Evolutionary conservation across 2,797 vertebrate genomes (phyloP).

Genomic region (Trichosurus vulpecula): DNA sequence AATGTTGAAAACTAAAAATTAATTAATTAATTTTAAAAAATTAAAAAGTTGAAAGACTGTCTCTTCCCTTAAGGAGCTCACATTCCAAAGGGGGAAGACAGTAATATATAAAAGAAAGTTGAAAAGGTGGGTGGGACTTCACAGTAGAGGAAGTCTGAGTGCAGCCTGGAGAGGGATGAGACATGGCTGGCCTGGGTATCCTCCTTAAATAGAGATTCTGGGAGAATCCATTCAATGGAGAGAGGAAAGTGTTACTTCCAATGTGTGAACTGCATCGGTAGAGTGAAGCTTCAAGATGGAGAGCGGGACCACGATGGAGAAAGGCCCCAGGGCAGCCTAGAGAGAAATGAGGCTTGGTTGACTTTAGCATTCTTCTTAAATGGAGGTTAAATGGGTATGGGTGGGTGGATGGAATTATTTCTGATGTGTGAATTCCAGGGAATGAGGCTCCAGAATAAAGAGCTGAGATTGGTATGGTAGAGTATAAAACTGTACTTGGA

Average conservation of each 20-base stretch:
- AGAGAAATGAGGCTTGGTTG: background rate
- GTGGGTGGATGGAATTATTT: background rate
- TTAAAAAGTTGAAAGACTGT: background rate
- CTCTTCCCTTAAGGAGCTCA: background rate
- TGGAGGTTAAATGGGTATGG: background rate
- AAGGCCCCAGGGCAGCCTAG: background rate
- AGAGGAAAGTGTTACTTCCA: background rate
- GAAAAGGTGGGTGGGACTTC: background rate
- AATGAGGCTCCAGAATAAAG: background rate
- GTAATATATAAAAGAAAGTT: background rate
- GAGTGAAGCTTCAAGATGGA: background rate
- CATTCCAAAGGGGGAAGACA: background rate
- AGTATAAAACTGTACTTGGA: background rate
- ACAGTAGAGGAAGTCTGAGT: background rate
- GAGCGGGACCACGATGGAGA: background rate
- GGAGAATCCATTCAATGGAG: background rate
- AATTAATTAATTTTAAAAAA: no score
- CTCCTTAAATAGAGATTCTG: background rate
- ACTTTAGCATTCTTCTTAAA: background rate
- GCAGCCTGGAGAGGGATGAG: background rate
- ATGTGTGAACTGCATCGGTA: background rate
- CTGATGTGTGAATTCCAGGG: background rate
- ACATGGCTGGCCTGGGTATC: background rate
- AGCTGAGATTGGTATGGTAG: background rate
- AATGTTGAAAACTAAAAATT: no score